A percentile compares a stretch with the other conserved stretches of the same genome.
Conservation (phyloP, 1,140 invertebrate species). For the Magallana ariakensis region DNA sequence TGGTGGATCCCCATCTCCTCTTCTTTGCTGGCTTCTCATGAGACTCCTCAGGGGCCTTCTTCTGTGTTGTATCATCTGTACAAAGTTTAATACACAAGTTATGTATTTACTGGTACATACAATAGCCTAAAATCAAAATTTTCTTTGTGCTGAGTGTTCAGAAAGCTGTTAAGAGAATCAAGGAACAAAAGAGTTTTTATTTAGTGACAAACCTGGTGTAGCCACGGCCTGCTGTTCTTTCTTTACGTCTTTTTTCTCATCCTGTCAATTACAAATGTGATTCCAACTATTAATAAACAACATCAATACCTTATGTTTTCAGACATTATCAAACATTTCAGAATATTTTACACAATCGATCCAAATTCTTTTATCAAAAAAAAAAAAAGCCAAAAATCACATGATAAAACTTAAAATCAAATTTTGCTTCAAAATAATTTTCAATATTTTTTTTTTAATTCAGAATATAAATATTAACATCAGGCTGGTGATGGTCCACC, state of each 20-base stretch:
- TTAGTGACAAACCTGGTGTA: background rate
- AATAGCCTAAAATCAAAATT: too few relatives aligned
- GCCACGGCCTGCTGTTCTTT: background rate
- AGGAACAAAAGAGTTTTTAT: too few relatives aligned
- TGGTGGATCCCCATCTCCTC: constrained; percentile 78
- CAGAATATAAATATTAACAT: background rate
- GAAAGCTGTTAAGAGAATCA: too few relatives aligned
- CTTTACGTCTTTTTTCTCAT: constrained; percentile 3
- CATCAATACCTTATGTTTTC: background rate
- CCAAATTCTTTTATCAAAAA: too few relatives aligned
- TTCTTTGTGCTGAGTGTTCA: too few relatives aligned
- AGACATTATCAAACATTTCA: background rate
- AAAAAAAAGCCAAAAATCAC: too few relatives aligned
- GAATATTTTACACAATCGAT: background rate
- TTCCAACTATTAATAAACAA: background rate
- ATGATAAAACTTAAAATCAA: too few relatives aligned
- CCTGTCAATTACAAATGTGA: background rate
- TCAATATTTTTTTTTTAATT: too few relatives aligned
- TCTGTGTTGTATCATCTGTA: constrained; percentile 27
- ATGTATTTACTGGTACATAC: too few relatives aligned
- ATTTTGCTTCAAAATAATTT: too few relatives aligned
- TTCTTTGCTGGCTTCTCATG: constrained; percentile 74
- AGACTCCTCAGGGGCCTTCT: constrained; percentile 56
- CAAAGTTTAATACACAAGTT: too few relatives aligned
- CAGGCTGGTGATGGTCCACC: constrained; percentile 9